Percentiles rank a stretch among this genome's conserved stretches.
Evolutionary conservation across 2,888 invertebrate genomes (phyloP).

Genomic region (Agrilus mali): DNA sequence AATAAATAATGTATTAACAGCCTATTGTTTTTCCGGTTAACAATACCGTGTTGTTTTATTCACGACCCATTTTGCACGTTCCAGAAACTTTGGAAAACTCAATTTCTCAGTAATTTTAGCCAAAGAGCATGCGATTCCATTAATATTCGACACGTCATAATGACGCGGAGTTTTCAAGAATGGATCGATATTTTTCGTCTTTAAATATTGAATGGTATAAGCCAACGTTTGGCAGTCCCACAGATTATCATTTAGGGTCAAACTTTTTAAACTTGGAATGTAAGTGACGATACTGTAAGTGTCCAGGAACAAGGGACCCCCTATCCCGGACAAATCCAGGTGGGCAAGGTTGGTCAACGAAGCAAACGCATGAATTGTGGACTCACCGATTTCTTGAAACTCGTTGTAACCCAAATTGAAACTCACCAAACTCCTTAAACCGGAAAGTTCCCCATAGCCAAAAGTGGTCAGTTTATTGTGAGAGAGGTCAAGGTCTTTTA

Average conservation of each 20-base stretch:
- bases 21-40: neutral
- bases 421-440: constrained; percentile 19
- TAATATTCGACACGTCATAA: constrained; percentile 26
- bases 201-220: constrained; percentile 23
- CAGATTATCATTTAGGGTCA: constrained; percentile 26
- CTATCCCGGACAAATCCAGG: constrained; percentile 24
- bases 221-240: constrained; percentile 23
- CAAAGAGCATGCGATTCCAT: constrained; percentile 27
- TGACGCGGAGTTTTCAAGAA: constrained; percentile 18
- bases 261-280: constrained; percentile 20
- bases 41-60: constrained; percentile 7
- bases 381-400: constrained; percentile 21
- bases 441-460: constrained; percentile 24
- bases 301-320: constrained; percentile 25
- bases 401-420: constrained; percentile 25
- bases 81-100: constrained; percentile 19
- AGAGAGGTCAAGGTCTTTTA: constrained; percentile 23
- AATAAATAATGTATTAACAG: too few relatives aligned
- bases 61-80: constrained; percentile 11
- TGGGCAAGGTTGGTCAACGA: constrained; percentile 20
- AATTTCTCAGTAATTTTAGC: constrained; percentile 14
- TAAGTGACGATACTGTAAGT: constrained; percentile 19
- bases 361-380: constrained; percentile 15
- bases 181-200: constrained; percentile 18
- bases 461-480: constrained; percentile 24